Base-by-base conservation (phyloP, 2,113 vertebrate genomes). In the Lasiurus cinereus region DNA sequence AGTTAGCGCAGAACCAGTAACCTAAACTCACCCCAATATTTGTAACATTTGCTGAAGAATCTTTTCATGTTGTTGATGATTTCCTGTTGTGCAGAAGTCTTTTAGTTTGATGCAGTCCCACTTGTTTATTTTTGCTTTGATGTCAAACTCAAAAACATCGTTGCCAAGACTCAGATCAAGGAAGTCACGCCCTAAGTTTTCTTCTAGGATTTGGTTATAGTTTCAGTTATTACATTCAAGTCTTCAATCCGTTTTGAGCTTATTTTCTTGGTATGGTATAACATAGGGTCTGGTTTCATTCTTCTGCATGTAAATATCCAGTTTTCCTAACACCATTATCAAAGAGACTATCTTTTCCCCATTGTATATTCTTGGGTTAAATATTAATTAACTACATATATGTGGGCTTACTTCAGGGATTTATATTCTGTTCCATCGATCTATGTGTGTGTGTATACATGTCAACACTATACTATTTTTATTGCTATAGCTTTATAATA, bases 11-110 rank as follows among this genome's bases (percentile, higher is more conserved):
- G 13, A 88, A 94, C 5, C 6, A 67, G 13, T 27, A 31, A 2
- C 46, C 13, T 36, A 82, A 88, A 46, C 19, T 95, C 31, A 78
- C 15, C 88, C 48, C 91, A 89, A 56, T 16, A 84, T 74, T 85
- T 92, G 39, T 72, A 88, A 19, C 48, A 21, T 79, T 86, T 39
- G 78, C 36, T 90, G 19, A 93, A 94, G 39, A 3, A 5, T 89
- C 56, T 66, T 64, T 66, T 66, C 31, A 76, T 77, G 48, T 48
- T 88, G 85, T 64, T 76, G 21, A 76, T 64, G 39, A 59, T 36
- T 33, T 88, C 72, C 31, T 50, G 31, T 31, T 50, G 14, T 77
- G 21, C 56, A 77, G 54, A 86, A 76, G 43, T 3, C 11, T 66
- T 50, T 50, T 36, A 88, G 21, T 66, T 36, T 50, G 29, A 88